Percentiles rank a stretch among this genome's conserved stretches.
phyloP scores from a whole-genome alignment of 2,888 invertebrate genomes.

The Patella caerulea region DNA sequence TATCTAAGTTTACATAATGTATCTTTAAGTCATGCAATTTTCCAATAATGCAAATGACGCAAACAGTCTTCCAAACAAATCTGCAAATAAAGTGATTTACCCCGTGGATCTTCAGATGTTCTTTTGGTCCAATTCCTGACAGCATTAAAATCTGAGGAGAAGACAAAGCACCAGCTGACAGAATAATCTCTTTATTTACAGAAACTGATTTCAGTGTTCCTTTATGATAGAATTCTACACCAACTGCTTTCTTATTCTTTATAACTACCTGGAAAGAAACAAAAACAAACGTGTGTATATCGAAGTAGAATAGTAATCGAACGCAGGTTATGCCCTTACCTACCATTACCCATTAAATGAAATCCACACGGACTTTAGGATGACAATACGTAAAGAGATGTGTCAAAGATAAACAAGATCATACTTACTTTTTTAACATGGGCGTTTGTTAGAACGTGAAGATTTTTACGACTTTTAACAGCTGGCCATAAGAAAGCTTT shows the following conservation, averaged over 20 bases:
- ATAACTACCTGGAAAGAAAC: slow-evolving; percentile 43
- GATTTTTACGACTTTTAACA: slow-evolving; percentile 46
- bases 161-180: slow-evolving; percentile 66
- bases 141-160: slow-evolving; percentile 66
- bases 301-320: too few relatives aligned
- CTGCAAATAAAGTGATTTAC: slow-evolving; percentile 16
- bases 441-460: slow-evolving; percentile 53
- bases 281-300: too few relatives aligned
- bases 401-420: too few relatives aligned
- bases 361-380: too few relatives aligned
- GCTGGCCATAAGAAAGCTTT: slow-evolving; percentile 62
- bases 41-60: too few relatives aligned
- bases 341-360: too few relatives aligned
- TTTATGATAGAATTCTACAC: slow-evolving; percentile 53
- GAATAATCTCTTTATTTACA: slow-evolving; percentile 53
- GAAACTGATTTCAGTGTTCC: slow-evolving; percentile 40
- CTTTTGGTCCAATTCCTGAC: slow-evolving; percentile 65
- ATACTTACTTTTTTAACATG: slow-evolving; percentile 49
- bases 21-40: too few relatives aligned
- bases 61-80: too few relatives aligned
- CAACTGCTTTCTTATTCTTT: slow-evolving; percentile 51
- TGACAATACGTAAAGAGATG: too few relatives aligned
- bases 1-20: too few relatives aligned
- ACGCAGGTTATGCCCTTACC: too few relatives aligned
- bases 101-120: slow-evolving; percentile 57